These are phyloP conservation scores for Temnopleurus reevesii DNA, from an alignment of 53 echinoderm and acorn worm species.

Conservation along the genomic window DNA sequence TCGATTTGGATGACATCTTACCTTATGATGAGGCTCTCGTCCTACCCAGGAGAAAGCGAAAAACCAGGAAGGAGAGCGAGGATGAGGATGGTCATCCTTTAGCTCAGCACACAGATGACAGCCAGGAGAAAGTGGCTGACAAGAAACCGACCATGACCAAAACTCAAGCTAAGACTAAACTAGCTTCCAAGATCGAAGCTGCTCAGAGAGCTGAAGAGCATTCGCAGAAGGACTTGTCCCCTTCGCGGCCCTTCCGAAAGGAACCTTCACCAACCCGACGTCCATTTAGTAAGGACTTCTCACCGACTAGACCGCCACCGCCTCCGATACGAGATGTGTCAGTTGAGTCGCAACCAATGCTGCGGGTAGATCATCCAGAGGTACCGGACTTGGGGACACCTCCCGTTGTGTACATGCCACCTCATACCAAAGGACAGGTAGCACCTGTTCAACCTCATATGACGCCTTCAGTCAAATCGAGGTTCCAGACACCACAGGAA, in stretches of 20 bases:
- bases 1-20: constrained; percentile 92
- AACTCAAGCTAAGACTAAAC: constrained; percentile 43
- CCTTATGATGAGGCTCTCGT: constrained; percentile 86
- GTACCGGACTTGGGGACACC: constrained; percentile 5
- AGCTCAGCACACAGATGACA: constrained; percentile 70
- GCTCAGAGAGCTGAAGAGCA: background rate
- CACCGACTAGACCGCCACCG: background rate
- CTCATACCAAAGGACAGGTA: constrained; percentile 44
- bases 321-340: background rate
- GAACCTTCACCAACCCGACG: constrained; percentile 36
- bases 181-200: constrained; percentile 21
- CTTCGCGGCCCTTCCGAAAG: background rate
- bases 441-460: background rate
- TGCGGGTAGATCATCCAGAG: constrained; percentile 41
- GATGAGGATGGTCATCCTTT: constrained; percentile 68
- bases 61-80: constrained; percentile 62
- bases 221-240: constrained; percentile 20
- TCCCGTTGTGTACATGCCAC: constrained; percentile 54
- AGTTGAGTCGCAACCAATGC: constrained; percentile 46
- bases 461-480: background rate
- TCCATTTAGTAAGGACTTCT: background rate
- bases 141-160: constrained; percentile 17
- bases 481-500: background rate
- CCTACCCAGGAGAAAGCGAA: constrained; percentile 68
- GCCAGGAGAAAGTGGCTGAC: constrained; percentile 67